phyloP scores from a whole-genome alignment of 2,797 vertebrate species.

The Microcaecilia unicolor region DNA sequence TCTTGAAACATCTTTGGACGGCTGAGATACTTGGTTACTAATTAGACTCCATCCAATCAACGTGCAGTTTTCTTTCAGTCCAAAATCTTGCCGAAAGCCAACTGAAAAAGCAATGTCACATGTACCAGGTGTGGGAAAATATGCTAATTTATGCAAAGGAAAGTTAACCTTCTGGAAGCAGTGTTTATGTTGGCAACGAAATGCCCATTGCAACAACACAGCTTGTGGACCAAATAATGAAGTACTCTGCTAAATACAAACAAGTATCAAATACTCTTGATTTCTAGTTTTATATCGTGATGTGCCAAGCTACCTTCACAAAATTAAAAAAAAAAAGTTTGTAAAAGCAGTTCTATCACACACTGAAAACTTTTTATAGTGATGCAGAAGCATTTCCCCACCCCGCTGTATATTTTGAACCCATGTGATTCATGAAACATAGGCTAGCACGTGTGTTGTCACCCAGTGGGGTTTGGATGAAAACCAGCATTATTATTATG shows the following conservation, averaged over 20 bases:
- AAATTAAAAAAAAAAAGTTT: neutral
- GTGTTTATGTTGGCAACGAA: slow-evolving; percentile 4
- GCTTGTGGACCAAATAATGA: slow-evolving; percentile 6
- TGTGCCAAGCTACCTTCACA: neutral
- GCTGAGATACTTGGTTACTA: slow-evolving; percentile 22
- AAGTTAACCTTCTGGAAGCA: slow-evolving; percentile 13
- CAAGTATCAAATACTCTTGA: too few relatives aligned
- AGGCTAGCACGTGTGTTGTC: too few relatives aligned
- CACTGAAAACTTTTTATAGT: slow-evolving; percentile 2
- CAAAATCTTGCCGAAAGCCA: slow-evolving; percentile 23
- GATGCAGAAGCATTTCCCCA: too few relatives aligned
- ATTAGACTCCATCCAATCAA: slow-evolving; percentile 33
- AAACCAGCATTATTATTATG: too few relatives aligned
- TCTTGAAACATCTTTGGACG: slow-evolving; percentile 32
- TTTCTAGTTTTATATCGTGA: too few relatives aligned
- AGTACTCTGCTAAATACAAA: too few relatives aligned
- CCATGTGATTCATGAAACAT: too few relatives aligned
- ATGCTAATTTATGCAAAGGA: slow-evolving; percentile 18
- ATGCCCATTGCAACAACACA: neutral
- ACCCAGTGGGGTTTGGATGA: too few relatives aligned
- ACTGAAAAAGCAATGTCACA: slow-evolving; percentile 23
- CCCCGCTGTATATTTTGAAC: too few relatives aligned
- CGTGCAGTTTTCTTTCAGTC: slow-evolving; percentile 28
- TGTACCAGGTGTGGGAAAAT: slow-evolving; percentile 9
- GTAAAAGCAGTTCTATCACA: neutral